Percentiles rank a stretch among this genome's conserved stretches.
Evolutionary conservation across 2,797 vertebrate genomes (phyloP).

Genomic region (Alcedo atthis): DNA sequence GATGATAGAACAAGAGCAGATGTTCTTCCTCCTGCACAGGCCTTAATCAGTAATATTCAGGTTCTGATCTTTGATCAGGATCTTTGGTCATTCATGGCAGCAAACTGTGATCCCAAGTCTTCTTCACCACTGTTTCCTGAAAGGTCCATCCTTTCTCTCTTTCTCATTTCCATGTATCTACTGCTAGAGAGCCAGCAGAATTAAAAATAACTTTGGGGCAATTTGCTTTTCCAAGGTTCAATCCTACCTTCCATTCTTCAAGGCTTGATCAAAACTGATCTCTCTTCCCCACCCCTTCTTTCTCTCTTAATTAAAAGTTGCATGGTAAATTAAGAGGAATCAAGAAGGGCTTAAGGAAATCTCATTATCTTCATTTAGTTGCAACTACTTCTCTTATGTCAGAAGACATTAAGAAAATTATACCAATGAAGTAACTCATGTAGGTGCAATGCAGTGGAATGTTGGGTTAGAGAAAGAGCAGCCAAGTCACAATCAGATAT

Average conservation of each 20-base stretch:
- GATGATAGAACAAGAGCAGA: neutral
- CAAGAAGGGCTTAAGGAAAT: neutral
- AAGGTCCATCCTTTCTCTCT: neutral
- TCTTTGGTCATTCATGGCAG: neutral
- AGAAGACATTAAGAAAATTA: neutral
- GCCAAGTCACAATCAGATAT: neutral
- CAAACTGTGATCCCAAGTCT: neutral
- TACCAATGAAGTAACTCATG: neutral
- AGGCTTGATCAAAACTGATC: neutral
- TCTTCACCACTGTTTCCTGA: neutral
- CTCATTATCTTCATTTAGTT: neutral
- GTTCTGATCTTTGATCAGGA: neutral
- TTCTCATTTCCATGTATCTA: neutral
- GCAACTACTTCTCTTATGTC: neutral
- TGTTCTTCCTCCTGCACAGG: neutral
- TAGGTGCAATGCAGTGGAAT: neutral
- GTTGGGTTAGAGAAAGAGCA: neutral
- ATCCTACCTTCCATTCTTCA: neutral
- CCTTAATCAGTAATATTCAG: neutral
- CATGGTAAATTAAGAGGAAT: neutral
- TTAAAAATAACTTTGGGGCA: neutral
- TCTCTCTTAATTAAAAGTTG: conserved; percentile 4
- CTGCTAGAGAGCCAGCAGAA: neutral
- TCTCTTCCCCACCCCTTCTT: neutral
- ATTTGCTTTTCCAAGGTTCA: neutral